phyloP scores from a whole-genome alignment of 2,113 vertebrate genomes.

The Ammodramus savannarum region DNA sequence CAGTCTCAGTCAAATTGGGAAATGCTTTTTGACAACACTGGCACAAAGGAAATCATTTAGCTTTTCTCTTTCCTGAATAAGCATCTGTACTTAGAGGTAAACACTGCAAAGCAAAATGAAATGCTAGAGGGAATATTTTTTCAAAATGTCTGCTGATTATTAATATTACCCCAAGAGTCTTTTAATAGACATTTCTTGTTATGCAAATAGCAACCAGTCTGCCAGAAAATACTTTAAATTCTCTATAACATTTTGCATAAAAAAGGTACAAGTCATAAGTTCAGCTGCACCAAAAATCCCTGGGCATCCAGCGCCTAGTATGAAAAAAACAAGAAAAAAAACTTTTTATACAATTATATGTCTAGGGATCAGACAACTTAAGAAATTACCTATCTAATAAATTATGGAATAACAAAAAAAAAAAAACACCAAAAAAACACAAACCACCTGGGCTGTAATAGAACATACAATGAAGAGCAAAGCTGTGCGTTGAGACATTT shows the following conservation, averaged over 20 bases:
- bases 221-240: constrained; percentile 12
- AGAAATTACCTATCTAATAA: not conserved
- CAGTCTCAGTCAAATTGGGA: not conserved
- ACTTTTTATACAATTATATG: not conserved
- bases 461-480: not conserved
- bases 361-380: not conserved
- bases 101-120: constrained; percentile 6
- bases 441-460: not conserved
- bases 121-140: not conserved
- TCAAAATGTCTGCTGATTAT: constrained; percentile 16
- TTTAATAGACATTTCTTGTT: not conserved
- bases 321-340: not conserved
- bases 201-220: constrained; percentile 9
- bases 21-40: constrained; percentile 1
- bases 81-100: constrained; percentile 18
- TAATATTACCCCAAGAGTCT: not conserved
- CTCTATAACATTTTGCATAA: not conserved
- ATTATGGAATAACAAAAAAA: not conserved
- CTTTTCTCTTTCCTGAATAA: not conserved
- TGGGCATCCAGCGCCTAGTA: not conserved
- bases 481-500: not conserved
- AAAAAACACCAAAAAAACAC: not conserved
- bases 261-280: not conserved
- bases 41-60: constrained; percentile 11
- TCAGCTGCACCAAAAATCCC: not conserved